phyloP scores from a whole-genome alignment of 1,140 invertebrate species.

The Gryllus bimaculatus region DNA sequence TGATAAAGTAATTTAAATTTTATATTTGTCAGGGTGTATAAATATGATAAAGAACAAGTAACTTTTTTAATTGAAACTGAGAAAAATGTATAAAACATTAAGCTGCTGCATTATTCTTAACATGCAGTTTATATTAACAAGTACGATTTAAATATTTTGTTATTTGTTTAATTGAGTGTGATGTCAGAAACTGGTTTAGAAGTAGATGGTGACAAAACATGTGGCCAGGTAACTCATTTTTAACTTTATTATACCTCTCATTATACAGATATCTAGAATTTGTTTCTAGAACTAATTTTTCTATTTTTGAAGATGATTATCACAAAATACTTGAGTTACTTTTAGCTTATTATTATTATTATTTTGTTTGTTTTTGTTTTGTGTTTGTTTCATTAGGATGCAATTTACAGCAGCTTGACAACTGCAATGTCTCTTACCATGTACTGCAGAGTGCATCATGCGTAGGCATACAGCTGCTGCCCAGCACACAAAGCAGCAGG shows the following conservation, averaged over 20 bases:
- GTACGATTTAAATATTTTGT: too few species aligned
- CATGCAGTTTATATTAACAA: too few species aligned
- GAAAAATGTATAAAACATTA: too few species aligned
- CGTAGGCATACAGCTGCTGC: background rate
- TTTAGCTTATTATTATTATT: background rate
- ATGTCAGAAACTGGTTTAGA: too few species aligned
- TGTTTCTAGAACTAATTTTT: background rate
- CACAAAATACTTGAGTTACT: background rate
- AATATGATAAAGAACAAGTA: background rate
- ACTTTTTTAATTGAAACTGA: background rate
- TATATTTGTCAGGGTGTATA: background rate
- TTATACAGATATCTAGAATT: background rate
- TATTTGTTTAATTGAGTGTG: too few species aligned
- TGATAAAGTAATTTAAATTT: background rate
- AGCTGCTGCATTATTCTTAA: too few species aligned
- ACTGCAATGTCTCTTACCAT: background rate
- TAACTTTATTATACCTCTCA: too few species aligned
- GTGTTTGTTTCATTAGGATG: background rate
- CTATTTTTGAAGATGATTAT: background rate
- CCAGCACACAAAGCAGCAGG: background rate
- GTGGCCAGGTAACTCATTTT: too few species aligned
- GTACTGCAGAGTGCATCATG: background rate
- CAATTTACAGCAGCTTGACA: background rate
- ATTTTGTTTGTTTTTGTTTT: background rate
- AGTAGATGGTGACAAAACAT: too few species aligned